Evolutionary conservation across 2,797 vertebrate genomes (phyloP), one percentile per base, ranked within the genome.

Genomic region (Falco rusticolus): DNA sequence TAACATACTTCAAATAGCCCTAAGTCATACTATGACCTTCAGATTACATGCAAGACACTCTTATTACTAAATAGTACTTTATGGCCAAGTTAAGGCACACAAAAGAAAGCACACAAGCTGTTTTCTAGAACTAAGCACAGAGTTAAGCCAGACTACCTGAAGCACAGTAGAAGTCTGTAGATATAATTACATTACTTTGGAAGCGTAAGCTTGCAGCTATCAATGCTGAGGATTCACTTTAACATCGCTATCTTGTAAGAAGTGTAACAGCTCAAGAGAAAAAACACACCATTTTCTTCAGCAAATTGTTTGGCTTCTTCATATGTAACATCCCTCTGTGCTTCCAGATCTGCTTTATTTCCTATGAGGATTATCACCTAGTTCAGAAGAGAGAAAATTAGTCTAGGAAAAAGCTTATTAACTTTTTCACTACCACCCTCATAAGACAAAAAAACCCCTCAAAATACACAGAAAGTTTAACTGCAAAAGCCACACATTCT

Each of bases 271-370:
- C 59, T 71, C 86, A 89, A 81, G 87, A 95, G 48, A 64, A 91
- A 84, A 91, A 43, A 93, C 98, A 93, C 95, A 99, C 99, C 99
- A 10, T 99, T 99, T 98, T 99, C 99, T 95, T 99, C 99, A 57
- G 99, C 99, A 93, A 99, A 99, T 97, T 99, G 99, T 97, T 99
- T 99, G 97, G 99, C 99, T 98, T 99, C 99, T 97, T 99, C 99
- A 28, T 99, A 99, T 28, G 99, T 99, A 93, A 99, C 99, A 95
- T 99, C 99, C 92, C 99, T 98, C 98, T 99, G 99, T 84, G 99
- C 99, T 97, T 99, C 99, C 97, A 99, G 98, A 91, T 99, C 99
- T 68, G 99, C 99, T 98, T 99, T 99, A 97, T 99, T 99, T 95
- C 99, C 99, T 94, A 99, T 99, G 94, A 99, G 98, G 97, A 99